These are phyloP conservation scores for Globodera ellingtonae DNA, from an alignment of 1,140 invertebrate genomes.

Conservation along the genomic window DNA sequence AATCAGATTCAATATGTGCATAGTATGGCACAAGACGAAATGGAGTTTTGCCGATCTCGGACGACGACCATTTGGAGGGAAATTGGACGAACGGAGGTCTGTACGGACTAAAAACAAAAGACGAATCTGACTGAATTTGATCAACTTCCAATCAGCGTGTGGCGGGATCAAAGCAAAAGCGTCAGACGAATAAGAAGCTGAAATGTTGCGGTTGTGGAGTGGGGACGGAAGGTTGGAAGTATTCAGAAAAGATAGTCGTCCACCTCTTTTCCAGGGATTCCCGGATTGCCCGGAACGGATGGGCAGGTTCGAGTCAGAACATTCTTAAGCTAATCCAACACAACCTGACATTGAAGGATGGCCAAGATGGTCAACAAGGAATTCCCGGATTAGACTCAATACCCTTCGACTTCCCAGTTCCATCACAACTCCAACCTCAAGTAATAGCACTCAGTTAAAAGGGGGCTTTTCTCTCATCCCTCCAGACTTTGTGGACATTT, in stretches of 20 bases:
- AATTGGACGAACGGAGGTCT: conserved; percentile 27
- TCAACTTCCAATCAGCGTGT: neutral
- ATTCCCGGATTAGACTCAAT: neutral
- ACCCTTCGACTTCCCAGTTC: conserved; percentile 11
- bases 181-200: neutral
- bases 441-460: neutral
- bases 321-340: neutral
- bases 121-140: neutral
- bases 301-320: neutral
- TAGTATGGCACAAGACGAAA: conserved; percentile 24
- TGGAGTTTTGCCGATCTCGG: conserved; percentile 25
- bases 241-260: neutral
- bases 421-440: conserved; percentile 10
- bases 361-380: conserved; percentile 17
- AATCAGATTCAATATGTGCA: conserved; percentile 28
- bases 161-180: conserved; percentile 17
- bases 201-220: conserved; percentile 26
- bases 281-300: conserved; percentile 29
- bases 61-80: conserved; percentile 27
- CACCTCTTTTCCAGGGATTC: neutral
- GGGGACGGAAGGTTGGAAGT: conserved; percentile 5
- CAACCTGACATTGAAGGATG: neutral
- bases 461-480: no score
- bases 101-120: neutral
- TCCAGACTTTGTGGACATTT: no score